These are phyloP conservation scores for Spatulosminthurus flaviceps DNA, from an alignment of 2,888 invertebrate species.

Conservation along the genomic window DNA sequence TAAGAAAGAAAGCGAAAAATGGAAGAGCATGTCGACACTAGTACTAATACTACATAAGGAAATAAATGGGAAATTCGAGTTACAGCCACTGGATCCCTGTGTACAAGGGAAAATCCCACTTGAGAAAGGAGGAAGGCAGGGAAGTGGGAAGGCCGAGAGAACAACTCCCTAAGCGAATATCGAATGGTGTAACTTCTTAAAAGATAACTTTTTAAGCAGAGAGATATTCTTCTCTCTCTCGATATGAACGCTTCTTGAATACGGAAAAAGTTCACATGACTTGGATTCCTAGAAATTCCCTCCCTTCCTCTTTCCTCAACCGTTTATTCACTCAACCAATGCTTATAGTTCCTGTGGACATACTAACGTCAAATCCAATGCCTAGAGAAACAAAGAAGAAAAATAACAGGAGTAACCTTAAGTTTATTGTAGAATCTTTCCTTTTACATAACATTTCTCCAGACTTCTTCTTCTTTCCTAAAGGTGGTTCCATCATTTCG, in stretches of 20 bases:
- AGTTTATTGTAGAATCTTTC: neutral
- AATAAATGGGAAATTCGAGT: neutral
- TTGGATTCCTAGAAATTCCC: constrained; percentile 39
- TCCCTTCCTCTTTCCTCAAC: constrained; percentile 40
- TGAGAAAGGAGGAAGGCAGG: constrained; percentile 18
- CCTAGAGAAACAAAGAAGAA: neutral
- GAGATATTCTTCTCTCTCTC: constrained; percentile 57
- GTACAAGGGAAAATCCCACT: constrained; percentile 29
- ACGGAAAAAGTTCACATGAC: constrained; percentile 36
- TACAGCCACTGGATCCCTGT: neutral
- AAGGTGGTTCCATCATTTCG: no score
- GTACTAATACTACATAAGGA: neutral
- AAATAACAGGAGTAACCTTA: neutral
- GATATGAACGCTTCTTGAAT: constrained; percentile 57
- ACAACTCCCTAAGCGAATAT: constrained; percentile 60
- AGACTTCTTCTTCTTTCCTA: no score
- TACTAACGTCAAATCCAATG: constrained; percentile 19
- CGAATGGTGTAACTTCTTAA: constrained; percentile 56
- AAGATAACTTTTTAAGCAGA: constrained; percentile 58
- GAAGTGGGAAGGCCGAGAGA: constrained; percentile 42
- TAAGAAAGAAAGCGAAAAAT: neutral
- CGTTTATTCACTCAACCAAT: constrained; percentile 38
- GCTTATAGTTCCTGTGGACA: constrained; percentile 39
- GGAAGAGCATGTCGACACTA: neutral
- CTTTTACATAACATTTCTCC: neutral